A percentile compares a stretch with the other conserved stretches of the same genome.
phyloP scores from a whole-genome alignment of 2,888 invertebrate species.

The Cerastis rubricosa region DNA sequence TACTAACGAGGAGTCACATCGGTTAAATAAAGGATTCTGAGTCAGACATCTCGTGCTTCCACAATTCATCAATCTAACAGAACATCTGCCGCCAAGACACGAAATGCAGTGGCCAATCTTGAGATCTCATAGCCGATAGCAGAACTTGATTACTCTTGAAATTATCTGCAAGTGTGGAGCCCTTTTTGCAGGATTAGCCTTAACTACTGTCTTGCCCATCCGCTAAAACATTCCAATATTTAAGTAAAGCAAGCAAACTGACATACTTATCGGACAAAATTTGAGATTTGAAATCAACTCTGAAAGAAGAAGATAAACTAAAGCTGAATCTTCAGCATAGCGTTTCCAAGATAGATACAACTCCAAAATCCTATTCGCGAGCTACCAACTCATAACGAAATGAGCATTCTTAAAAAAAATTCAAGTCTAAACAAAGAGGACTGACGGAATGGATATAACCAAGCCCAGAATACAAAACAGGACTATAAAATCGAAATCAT shows the following conservation, averaged over 20 bases:
- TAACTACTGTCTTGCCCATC: background rate
- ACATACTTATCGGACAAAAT: background rate
- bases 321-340: background rate
- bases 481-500: background rate
- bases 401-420: background rate
- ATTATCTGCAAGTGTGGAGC: background rate
- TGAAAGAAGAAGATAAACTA: background rate
- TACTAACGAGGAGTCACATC: background rate
- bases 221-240: background rate
- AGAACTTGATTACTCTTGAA: background rate
- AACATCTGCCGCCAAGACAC: background rate
- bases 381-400: background rate
- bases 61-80: background rate
- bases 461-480: conserved; percentile 18
- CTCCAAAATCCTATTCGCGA: background rate
- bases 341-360: background rate
- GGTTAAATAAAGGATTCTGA: background rate
- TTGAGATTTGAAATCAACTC: background rate
- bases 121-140: background rate
- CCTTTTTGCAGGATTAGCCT: background rate
- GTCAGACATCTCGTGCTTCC: background rate
- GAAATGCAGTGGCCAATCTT: background rate
- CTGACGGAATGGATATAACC: background rate
- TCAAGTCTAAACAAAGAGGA: background rate
- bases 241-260: background rate